Evolutionary conservation across 2,797 vertebrate genomes (phyloP).

Genomic region (Urophycis tenuis): DNA sequence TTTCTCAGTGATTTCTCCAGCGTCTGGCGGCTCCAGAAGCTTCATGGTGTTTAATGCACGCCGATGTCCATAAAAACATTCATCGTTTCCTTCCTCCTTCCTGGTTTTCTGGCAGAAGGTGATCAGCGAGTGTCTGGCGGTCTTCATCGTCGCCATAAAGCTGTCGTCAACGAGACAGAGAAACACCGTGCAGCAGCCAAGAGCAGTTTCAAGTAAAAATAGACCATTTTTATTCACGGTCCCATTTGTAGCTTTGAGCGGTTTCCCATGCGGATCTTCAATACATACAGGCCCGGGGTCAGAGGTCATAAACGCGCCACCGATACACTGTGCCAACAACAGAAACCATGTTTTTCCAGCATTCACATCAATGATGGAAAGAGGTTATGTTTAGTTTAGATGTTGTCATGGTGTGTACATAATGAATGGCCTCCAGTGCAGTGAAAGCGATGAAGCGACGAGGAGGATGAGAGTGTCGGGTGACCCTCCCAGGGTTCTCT

Average conservation of each 20-base stretch:
- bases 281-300: neutral
- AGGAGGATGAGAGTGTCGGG: neutral
- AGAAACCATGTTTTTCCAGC: neutral
- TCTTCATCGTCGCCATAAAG: neutral
- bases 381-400: neutral
- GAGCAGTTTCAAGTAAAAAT: neutral
- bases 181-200: neutral
- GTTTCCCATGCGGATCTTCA: neutral
- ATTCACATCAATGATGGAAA: neutral
- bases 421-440: neutral
- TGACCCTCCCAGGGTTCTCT: neutral
- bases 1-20: neutral
- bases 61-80: no score
- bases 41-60: neutral
- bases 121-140: neutral
- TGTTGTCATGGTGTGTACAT: neutral
- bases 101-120: neutral
- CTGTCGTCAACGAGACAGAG: neutral
- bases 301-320: neutral
- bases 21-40: neutral
- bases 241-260: neutral
- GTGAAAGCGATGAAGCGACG: neutral
- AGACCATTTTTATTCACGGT: neutral
- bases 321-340: neutral
- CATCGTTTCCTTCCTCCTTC: neutral